Evolutionary conservation across 64 coral and sea anemone species (phyloP).

Genomic region (Montipora foliosa): DNA sequence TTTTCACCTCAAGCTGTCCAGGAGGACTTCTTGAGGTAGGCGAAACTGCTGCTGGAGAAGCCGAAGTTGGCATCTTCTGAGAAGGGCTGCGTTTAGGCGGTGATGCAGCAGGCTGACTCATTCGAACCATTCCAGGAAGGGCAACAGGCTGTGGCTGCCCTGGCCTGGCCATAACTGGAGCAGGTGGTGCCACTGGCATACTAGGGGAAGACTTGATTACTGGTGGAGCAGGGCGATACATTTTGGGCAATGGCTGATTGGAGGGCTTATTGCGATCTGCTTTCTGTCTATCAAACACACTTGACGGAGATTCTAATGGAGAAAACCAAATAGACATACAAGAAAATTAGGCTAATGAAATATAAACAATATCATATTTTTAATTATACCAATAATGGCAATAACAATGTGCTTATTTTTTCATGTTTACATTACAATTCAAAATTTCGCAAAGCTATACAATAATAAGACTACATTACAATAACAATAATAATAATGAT

Average conservation of each 20-base stretch:
- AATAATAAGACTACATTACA: too few relatives aligned
- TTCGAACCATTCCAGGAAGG: conserved; percentile 83
- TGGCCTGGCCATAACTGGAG: conserved; percentile 75
- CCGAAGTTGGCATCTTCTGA: conserved; percentile 59
- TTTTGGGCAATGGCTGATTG: conserved; percentile 60
- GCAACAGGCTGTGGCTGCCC: conserved; percentile 92
- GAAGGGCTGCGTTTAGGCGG: conserved; percentile 47
- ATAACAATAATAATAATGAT: too few relatives aligned
- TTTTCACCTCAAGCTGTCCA: conserved; percentile 66
- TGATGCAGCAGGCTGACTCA: conserved; percentile 44
- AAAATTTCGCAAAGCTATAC: too few relatives aligned
- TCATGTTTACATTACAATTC: too few relatives aligned
- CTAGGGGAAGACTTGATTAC: conserved; percentile 55
- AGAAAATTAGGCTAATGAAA: too few relatives aligned
- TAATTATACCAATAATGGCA: not conserved
- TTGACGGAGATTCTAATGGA: conserved; percentile 67
- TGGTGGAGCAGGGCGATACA: conserved; percentile 77
- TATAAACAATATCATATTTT: not conserved
- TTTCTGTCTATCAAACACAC: conserved; percentile 80
- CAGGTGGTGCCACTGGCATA: conserved; percentile 58
- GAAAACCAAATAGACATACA: not conserved
- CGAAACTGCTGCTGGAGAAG: conserved; percentile 71
- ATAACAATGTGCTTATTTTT: not conserved
- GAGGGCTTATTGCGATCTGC: conserved; percentile 84
- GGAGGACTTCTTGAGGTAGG: conserved; percentile 13